Base-by-base conservation (phyloP, 2,113 vertebrate species). In the Neofelis nebulosa region DNA sequence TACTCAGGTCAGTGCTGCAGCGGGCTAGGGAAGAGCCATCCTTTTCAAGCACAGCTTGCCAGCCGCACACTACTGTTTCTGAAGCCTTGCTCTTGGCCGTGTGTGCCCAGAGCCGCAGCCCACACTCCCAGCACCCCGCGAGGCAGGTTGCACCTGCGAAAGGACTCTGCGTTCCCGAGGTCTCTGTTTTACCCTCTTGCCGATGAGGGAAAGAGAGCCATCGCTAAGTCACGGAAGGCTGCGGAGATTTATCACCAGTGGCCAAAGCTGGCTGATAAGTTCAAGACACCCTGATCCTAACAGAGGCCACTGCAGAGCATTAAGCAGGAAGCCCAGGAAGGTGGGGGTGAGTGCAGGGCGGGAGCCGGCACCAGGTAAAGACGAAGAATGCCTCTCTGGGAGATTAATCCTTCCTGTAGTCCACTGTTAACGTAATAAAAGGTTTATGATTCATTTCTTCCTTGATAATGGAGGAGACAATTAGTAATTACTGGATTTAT, bases 401-500 rank as follows among this genome's bases (percentile, higher is more conserved):
- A 98, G 98, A 98, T 98, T 97, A 98, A 99, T 98, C 96, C 98
- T 98, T 98, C 98, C 97, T 98, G 93, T 83, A 98, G 98, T 98
- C 98, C 98, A 98, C 97, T 36, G 96, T 91, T 98, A 97, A 89
- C 98, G 97, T 98, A 97, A 98, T 98, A 98, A 98, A 99, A 98
- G 97, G 97, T 98, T 98, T 99, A 98, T 98, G 98, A 98, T 98
- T 99, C 98, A 98, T 99, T 99, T 98, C 98, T 98, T 98, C 98
- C 98, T 97, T 98, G 98, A 98, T 98, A 99, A 98, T 98, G 98
- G 98, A 98, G 98, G 98, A 99, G 98, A 98, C 98, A 99, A 98
- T 99, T 98, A 99, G 98, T 98, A 98, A 99, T 98, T 98, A 98
- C 98, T 98, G 98, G 98, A 98, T 98, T 99, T 98, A 99, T 97